phyloP scores from a whole-genome alignment of 2,113 vertebrate species.

The Monopterus albus region DNA sequence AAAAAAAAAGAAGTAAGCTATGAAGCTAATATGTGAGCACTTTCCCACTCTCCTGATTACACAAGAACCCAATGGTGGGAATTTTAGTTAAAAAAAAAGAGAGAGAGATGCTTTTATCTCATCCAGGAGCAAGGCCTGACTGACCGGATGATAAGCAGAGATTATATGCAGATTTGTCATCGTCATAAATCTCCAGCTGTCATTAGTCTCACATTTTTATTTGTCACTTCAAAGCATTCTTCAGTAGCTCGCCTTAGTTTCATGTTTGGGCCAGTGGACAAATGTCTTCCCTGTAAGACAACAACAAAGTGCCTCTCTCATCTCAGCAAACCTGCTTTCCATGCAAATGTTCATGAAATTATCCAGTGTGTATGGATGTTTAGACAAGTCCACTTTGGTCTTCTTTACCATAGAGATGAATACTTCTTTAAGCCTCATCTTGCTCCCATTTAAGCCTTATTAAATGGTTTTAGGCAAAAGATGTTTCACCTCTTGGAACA shows the following conservation, averaged over 20 bases:
- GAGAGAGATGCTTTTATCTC: slow-evolving; percentile 71
- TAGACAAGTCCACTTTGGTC: not conserved
- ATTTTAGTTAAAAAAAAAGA: slow-evolving; percentile 41
- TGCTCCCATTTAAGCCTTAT: no score
- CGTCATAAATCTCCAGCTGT: slow-evolving; percentile 85
- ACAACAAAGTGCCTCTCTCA: slow-evolving; percentile 20
- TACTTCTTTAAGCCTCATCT: not conserved
- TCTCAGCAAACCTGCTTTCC: slow-evolving; percentile 44
- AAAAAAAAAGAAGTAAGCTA: no score
- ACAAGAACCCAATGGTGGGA: slow-evolving; percentile 54
- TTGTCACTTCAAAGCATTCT: slow-evolving; percentile 86
- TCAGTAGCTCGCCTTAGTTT: slow-evolving; percentile 65
- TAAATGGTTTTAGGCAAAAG: no score
- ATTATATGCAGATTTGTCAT: slow-evolving; percentile 85
- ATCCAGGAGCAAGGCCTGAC: slow-evolving; percentile 60
- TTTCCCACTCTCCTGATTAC: slow-evolving; percentile 67
- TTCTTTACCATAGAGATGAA: not conserved
- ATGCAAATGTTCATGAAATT: slow-evolving; percentile 22
- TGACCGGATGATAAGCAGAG: slow-evolving; percentile 73
- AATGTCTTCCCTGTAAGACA: slow-evolving; percentile 37
- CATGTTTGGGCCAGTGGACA: slow-evolving; percentile 60
- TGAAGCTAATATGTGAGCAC: slow-evolving; percentile 19
- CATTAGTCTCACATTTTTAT: slow-evolving; percentile 79
- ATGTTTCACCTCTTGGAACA: no score
- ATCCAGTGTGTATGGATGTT: slow-evolving; percentile 19